These are phyloP conservation scores for Mycteria americana DNA, from an alignment of 2,797 vertebrate species.

Conservation along the genomic window DNA sequence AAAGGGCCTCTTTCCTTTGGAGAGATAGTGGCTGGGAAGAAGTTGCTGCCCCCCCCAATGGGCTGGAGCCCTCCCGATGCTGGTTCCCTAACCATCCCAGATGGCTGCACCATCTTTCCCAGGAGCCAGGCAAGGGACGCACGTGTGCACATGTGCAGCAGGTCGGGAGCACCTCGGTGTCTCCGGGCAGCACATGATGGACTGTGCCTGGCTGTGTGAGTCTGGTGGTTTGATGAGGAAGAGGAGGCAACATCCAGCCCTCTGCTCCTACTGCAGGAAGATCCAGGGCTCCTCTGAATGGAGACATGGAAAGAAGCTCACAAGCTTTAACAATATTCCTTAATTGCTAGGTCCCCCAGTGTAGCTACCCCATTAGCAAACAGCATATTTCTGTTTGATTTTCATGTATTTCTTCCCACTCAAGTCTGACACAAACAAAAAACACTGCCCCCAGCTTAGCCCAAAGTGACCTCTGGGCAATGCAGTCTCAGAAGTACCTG, in stretches of 20 bases:
- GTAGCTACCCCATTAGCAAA: not conserved
- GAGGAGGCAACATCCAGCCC: not conserved
- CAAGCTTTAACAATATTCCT: not conserved
- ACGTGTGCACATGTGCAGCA: not conserved
- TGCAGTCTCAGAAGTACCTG: slow-evolving; percentile 28
- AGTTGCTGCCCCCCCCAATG: not conserved
- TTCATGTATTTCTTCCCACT: slow-evolving; percentile 41
- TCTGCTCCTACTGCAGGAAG: not conserved
- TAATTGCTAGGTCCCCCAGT: not conserved
- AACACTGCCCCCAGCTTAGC: not conserved
- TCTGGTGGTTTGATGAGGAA: not conserved
- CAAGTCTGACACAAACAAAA: slow-evolving; percentile 44
- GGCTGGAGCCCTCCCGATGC: not conserved
- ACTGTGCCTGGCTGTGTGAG: not conserved
- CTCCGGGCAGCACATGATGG: accelerated
- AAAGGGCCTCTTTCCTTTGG: not conserved
- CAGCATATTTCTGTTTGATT: slow-evolving; percentile 36
- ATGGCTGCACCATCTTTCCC: not conserved
- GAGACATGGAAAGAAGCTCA: not conserved
- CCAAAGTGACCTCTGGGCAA: slow-evolving; percentile 32
- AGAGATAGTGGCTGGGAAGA: not conserved
- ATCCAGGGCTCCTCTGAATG: not conserved
- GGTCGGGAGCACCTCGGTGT: not conserved
- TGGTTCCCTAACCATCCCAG: not conserved
- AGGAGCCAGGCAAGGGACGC: not conserved